Base-by-base conservation (phyloP, 1,140 invertebrate genomes). In the Panagrolaimus sp. region DNA sequence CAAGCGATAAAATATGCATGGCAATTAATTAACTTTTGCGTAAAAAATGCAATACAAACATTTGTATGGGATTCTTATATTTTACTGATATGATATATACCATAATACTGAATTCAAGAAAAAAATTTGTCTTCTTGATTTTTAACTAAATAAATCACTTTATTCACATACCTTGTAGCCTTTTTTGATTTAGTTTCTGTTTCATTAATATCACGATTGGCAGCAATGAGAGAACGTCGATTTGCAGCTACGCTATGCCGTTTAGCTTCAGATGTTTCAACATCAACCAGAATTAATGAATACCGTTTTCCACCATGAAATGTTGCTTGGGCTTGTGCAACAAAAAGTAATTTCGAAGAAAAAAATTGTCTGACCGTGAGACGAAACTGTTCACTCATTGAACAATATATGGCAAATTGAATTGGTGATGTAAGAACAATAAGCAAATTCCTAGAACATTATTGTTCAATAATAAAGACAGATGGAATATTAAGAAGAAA, bases 321-420 rank as follows among this genome's bases (percentile, higher is more conserved):
- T 8, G 75, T 79, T 7, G 77, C 77, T 55, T 80, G 78, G 12
- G 78, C 78, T 77, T 80, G 78, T 10, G 78, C 75, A 17, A 80
- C 75, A 64, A 80, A 80, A 15, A 80, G 67, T 21, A 78, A 62
- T 17, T 71, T 48, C 12, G 78, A 80, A 44, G 76, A 77, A 68
- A 80, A 80, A 32, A 80, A 58, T 68, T 80, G 78, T 9, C 79
- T 67, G 12, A 80, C 76, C 21, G 78, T 80, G 14, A 68, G 47
- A 28, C 38, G 63, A 68, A 45, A 78, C 67, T 74, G 78, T 68
- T 79, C 78, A 28, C 90, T 92, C 93, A 95, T 95, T 6, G 91
- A 91, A 83, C 92, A 94, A 81, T 95, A 96, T 69, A 96, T 94
- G 65, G 91, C 91, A 79, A 96, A 96, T 84, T 95, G 94, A 67